Evolutionary conservation across 2,797 vertebrate species (phyloP).

Genomic region (Setipinna tenuifilis): DNA sequence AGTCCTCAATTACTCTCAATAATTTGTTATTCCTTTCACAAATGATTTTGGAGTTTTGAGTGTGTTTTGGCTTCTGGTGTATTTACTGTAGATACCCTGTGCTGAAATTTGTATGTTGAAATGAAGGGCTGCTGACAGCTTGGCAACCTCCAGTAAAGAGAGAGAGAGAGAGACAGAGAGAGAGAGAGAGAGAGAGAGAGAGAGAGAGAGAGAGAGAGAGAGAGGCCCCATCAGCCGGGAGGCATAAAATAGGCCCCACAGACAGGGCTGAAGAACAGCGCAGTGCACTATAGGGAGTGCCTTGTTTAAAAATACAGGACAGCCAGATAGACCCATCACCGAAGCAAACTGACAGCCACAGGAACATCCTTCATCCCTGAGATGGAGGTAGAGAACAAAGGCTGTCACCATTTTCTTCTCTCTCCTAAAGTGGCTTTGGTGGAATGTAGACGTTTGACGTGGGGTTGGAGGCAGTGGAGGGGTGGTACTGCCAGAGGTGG

Average conservation of each 20-base stretch:
- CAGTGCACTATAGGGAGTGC: not conserved
- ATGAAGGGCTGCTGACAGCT: not conserved
- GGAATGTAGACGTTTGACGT: not conserved
- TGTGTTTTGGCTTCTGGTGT: constrained; percentile 10
- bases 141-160: too few species aligned
- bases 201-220: not conserved
- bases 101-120: not conserved
- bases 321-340: not conserved
- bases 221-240: not conserved
- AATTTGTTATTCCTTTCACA: not conserved
- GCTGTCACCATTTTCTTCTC: not conserved
- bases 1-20: not conserved
- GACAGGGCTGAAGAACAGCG: not conserved
- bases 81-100: not conserved
- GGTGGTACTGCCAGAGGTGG: not conserved
- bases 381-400: not conserved
- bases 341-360: not conserved
- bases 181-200: not conserved
- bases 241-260: not conserved
- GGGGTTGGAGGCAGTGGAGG: not conserved
- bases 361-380: not conserved
- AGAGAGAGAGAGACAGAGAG: not conserved
- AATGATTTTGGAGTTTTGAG: not conserved
- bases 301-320: not conserved
- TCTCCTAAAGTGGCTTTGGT: not conserved